Conservation (phyloP, 2,888 invertebrate species). For the Caenorhabditis zanzibari region DNA sequence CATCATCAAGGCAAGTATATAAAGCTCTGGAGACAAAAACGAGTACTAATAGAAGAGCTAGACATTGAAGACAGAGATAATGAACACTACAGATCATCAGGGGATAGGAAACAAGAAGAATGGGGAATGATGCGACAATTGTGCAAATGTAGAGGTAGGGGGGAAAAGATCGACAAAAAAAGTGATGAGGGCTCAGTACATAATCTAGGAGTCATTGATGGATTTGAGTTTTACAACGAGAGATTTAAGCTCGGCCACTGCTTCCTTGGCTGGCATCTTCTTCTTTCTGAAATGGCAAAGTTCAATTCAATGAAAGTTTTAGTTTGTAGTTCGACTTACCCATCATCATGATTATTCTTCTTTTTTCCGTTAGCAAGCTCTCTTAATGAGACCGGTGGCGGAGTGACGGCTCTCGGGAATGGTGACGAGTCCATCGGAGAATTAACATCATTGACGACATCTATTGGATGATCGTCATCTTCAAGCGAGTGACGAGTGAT, state of each 20-base stretch:
- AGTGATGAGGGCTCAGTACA: neutral
- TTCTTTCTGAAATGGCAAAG: conserved; percentile 22
- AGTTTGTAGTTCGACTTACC: conserved; percentile 14
- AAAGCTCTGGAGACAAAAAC: conserved; percentile 40
- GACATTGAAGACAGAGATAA: neutral
- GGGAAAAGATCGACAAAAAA: neutral
- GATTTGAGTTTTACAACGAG: conserved; percentile 38
- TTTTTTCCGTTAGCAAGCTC: conserved; percentile 35
- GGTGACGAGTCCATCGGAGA: conserved; percentile 35
- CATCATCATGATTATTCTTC: conserved; percentile 28
- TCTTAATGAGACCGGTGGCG: conserved; percentile 30
- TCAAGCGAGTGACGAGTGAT: conserved; percentile 16
- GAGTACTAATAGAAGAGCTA: neutral
- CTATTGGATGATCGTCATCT: conserved; percentile 56
- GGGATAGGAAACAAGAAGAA: neutral
- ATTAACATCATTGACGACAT: conserved; percentile 51
- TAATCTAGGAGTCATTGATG: conserved; percentile 33
- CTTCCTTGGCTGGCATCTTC: conserved; percentile 47
- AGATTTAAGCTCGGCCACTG: conserved; percentile 38
- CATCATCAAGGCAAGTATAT: conserved; percentile 47
- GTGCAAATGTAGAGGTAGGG: neutral
- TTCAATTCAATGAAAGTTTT: neutral
- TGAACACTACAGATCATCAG: neutral
- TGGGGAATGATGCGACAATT: conserved; percentile 5
- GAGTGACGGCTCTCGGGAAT: conserved; percentile 24